phyloP scores from a whole-genome alignment of 2,113 vertebrate species.

The Phaetusa simplex region DNA sequence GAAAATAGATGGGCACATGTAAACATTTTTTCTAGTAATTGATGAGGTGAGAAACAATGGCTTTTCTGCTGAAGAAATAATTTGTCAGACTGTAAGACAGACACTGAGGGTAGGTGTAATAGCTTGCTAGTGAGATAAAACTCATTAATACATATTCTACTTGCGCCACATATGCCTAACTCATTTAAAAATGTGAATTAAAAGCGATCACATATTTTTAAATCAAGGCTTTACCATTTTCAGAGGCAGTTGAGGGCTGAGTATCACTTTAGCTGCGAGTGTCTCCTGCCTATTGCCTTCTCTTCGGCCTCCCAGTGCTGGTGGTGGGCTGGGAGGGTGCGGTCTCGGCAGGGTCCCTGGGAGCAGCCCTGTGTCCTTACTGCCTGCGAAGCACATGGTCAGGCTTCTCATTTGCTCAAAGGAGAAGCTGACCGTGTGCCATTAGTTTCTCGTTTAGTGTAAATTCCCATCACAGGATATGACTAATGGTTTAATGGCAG shows the following conservation, averaged over 20 bases:
- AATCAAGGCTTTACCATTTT: not conserved
- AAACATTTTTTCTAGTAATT: slow-evolving; percentile 44
- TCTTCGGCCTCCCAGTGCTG: not conserved
- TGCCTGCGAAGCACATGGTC: not conserved
- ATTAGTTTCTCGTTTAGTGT: not conserved
- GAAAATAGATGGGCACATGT: slow-evolving; percentile 44
- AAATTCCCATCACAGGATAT: not conserved
- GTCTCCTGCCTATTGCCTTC: not conserved
- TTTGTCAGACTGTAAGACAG: slow-evolving; percentile 8
- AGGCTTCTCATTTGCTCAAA: not conserved
- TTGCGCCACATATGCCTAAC: not conserved
- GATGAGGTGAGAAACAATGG: slow-evolving; percentile 37
- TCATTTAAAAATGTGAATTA: not conserved
- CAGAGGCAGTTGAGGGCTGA: not conserved
- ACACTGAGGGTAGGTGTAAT: not conserved
- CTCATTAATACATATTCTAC: not conserved
- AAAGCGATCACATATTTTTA: not conserved
- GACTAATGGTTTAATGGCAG: not conserved
- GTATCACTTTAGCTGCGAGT: not conserved
- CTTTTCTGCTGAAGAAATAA: slow-evolving; percentile 37
- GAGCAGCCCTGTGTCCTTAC: not conserved
- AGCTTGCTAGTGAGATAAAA: not conserved
- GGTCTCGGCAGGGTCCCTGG: rapidly evolving
- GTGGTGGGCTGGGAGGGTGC: not conserved
- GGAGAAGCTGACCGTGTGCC: not conserved